Conservation (phyloP, 1,140 invertebrate species). For the Arion vulgaris region DNA sequence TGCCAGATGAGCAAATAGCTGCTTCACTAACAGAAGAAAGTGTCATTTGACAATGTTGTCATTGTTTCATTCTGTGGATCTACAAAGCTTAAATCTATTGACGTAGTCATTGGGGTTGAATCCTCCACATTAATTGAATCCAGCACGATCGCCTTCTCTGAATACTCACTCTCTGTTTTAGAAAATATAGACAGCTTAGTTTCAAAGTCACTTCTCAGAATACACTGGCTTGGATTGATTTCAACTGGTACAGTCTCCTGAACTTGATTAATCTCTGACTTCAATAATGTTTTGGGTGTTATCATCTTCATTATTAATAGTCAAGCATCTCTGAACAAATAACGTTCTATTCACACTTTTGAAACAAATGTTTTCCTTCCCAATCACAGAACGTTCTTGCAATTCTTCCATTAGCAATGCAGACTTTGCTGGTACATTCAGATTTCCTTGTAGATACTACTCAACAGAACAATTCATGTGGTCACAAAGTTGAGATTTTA, state of each 20-base stretch:
- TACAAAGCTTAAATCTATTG: not conserved
- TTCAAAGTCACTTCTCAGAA: not conserved
- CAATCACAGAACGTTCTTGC: too few relatives aligned
- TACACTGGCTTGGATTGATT: too few relatives aligned
- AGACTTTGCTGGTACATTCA: too few relatives aligned
- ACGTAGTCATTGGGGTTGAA: not conserved
- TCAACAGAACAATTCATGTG: too few relatives aligned
- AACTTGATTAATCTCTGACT: too few relatives aligned
- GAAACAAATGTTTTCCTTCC: too few relatives aligned
- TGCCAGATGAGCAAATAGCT: not conserved
- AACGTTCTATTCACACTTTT: not conserved
- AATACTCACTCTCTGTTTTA: constrained; percentile 14
- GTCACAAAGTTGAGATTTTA: too few relatives aligned
- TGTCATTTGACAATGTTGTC: not conserved
- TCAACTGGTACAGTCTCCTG: too few relatives aligned
- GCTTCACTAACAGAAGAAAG: not conserved
- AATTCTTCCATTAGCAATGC: too few relatives aligned
- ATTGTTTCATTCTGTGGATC: not conserved
- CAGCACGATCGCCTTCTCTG: constrained; percentile 12
- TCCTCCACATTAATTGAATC: not conserved
- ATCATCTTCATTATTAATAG: not conserved
- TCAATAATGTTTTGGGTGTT: not conserved
- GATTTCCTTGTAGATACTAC: too few relatives aligned
- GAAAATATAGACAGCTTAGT: not conserved
- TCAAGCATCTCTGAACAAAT: not conserved